A percentile compares a stretch with the other conserved stretches of the same genome.
Conservation (phyloP, 30 jellyfish, hydroid and myxozoan species). For the Turritopsis dohrnii region DNA sequence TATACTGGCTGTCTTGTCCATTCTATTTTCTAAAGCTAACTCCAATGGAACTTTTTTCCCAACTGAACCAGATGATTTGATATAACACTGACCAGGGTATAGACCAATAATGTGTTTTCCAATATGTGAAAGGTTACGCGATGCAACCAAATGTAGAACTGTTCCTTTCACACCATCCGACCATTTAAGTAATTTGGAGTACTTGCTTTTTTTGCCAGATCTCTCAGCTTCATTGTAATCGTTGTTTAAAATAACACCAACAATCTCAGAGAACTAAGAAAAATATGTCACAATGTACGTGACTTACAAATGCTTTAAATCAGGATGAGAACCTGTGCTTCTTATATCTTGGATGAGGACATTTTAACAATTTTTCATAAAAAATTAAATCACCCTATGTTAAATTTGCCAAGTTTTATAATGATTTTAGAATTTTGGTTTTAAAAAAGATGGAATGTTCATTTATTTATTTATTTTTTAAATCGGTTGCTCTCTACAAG, state of each 20-base stretch:
- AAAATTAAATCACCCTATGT: too few species aligned
- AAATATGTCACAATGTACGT: not conserved
- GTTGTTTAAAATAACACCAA: not conserved
- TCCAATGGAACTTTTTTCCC: constrained; percentile 46
- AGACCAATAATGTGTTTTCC: constrained; percentile 30
- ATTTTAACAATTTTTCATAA: too few species aligned
- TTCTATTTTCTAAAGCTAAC: constrained; percentile 30
- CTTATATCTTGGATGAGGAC: too few species aligned
- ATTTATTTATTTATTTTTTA: too few species aligned
- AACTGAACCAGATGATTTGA: constrained; percentile 24
- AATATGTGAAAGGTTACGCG: constrained; percentile 30
- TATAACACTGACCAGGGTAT: constrained; percentile 50
- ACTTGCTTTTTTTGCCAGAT: not conserved
- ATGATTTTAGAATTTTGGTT: too few species aligned
- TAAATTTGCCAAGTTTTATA: too few species aligned
- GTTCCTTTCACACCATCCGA: constrained; percentile 34
- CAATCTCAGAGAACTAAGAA: constrained; percentile 1
- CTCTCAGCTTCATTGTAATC: not conserved
- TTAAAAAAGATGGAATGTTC: too few species aligned
- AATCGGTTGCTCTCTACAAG: too few species aligned
- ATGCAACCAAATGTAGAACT: constrained; percentile 69
- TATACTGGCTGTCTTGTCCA: constrained; percentile 58
- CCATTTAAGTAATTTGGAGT: not conserved
- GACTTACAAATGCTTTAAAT: too few species aligned
- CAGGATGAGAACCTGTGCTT: too few species aligned